Conservation (phyloP, 2,888 invertebrate species). For the Blomia tropicalis region DNA sequence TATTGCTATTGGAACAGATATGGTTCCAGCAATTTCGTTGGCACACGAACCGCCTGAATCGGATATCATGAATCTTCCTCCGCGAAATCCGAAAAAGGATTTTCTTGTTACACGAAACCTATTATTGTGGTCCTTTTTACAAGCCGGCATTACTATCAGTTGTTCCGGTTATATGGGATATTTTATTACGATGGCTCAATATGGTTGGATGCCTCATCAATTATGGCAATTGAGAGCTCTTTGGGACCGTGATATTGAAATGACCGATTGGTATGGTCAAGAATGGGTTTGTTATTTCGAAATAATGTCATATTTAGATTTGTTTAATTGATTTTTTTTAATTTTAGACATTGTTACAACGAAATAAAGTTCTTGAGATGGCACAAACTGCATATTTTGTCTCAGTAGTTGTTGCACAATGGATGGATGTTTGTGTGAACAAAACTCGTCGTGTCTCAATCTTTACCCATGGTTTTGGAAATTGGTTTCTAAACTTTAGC, state of each 20-base stretch:
- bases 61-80: conserved; percentile 43
- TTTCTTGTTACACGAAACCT: conserved; percentile 38
- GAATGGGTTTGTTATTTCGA: not conserved
- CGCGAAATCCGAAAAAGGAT: conserved; percentile 39
- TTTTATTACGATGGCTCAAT: not conserved
- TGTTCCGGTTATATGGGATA: not conserved
- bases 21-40: conserved; percentile 37
- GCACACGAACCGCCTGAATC: conserved; percentile 37
- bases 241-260: not conserved
- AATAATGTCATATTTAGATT: not conserved
- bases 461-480: conserved; percentile 43
- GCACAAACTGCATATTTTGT: conserved; percentile 41
- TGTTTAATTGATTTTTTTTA: not conserved
- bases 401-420: conserved; percentile 39
- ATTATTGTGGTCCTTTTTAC: not conserved
- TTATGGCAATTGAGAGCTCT: not conserved
- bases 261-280: not conserved
- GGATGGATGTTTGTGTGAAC: conserved; percentile 39
- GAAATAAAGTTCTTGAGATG: conserved; percentile 39
- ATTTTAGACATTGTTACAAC: conserved; percentile 34
- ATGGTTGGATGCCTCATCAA: conserved; percentile 51
- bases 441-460: conserved; percentile 40
- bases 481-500: conserved; percentile 93
- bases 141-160: not conserved
- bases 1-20: conserved; percentile 38